These are phyloP conservation scores for Chinchilla lanigera DNA, from an alignment of 2,113 vertebrate species.

Conservation along the genomic window DNA sequence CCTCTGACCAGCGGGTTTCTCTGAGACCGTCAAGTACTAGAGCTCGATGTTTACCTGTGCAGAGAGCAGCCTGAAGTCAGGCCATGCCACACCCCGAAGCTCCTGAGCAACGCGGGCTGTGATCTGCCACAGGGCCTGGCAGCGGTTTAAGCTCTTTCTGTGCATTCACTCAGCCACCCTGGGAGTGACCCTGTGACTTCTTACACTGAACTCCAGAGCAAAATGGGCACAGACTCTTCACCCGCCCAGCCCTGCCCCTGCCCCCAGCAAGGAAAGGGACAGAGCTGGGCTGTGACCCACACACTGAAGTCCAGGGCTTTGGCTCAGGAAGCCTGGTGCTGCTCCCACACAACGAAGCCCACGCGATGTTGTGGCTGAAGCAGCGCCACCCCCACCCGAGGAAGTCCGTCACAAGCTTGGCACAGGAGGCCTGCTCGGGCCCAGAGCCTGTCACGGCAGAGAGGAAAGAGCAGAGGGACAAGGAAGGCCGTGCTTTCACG, in stretches of 20 bases:
- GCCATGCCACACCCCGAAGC: background rate
- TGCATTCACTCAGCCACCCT: background rate
- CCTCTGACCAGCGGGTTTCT: background rate
- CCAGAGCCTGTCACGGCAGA: background rate
- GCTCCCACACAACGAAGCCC: background rate
- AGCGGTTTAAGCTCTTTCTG: conserved; percentile 15
- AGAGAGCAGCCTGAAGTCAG: background rate
- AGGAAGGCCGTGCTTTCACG: background rate
- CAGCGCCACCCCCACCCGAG: background rate
- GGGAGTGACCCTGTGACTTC: background rate
- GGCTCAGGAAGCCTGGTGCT: background rate
- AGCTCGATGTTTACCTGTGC: background rate
- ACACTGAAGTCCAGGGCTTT: background rate
- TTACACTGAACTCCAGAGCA: background rate
- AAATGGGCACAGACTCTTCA: background rate
- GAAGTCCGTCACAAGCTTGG: background rate
- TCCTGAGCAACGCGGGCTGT: background rate
- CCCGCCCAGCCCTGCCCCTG: no score
- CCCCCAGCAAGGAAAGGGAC: background rate
- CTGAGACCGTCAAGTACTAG: background rate
- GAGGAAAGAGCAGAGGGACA: background rate
- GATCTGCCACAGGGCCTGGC: background rate
- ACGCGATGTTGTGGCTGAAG: background rate
- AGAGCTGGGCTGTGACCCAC: background rate
- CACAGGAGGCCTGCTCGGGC: background rate